Evolutionary conservation across 92 coral and sea anemone species (phyloP).

Genomic region (Phenganax stokvisi): DNA sequence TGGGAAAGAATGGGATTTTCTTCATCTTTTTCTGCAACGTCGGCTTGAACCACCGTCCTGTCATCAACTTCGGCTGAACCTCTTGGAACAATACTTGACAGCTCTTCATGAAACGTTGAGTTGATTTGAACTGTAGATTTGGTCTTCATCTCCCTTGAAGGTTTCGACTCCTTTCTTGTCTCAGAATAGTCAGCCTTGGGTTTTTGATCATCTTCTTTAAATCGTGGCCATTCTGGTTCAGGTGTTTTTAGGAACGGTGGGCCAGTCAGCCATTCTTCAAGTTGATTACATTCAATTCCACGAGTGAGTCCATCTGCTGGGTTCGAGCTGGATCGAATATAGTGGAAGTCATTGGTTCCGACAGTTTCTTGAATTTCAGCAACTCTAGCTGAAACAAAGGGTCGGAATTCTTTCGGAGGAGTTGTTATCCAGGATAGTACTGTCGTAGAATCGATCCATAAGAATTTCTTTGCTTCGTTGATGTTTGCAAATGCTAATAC

Average conservation of each 20-base stretch:
- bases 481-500: conserved; percentile 50
- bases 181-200: background rate
- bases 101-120: too few species aligned
- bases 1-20: conserved; percentile 29
- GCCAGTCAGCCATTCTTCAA: conserved; percentile 29
- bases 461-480: conserved; percentile 42
- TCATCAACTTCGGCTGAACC: too few species aligned
- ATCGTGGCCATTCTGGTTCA: conserved; percentile 46
- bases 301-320: conserved; percentile 60
- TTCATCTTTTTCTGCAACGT: conserved; percentile 8
- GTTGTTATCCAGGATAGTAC: conserved; percentile 52
- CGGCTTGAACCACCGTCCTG: conserved; percentile 1
- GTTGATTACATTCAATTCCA: conserved; percentile 35
- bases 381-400: conserved; percentile 51
- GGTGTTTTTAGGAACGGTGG: conserved; percentile 38
- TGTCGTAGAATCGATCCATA: conserved; percentile 54
- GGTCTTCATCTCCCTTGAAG: conserved; percentile 1
- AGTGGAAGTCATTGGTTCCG: conserved; percentile 41
- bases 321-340: conserved; percentile 52
- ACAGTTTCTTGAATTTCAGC: conserved; percentile 15
- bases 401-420: conserved; percentile 36
- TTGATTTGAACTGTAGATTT: too few species aligned
- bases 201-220: conserved; percentile 19
- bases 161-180: conserved; percentile 4
- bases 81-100: too few species aligned